Evolutionary conservation across 2,113 vertebrate genomes (phyloP).

Genomic region (Oncorhynchus tshawytscha): DNA sequence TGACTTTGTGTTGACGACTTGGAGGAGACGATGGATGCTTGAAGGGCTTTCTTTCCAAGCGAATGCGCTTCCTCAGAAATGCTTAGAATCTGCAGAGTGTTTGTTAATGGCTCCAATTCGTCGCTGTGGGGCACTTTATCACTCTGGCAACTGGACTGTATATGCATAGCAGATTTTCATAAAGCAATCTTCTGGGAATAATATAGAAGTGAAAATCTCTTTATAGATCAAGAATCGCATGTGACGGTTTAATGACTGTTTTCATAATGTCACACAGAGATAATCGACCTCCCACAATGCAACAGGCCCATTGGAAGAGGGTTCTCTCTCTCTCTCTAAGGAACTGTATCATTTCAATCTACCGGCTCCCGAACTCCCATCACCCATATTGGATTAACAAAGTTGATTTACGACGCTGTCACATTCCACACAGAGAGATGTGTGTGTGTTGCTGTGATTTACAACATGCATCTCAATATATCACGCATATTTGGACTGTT

Average conservation of each 20-base stretch:
- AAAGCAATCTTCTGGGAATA: neutral
- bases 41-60: neutral
- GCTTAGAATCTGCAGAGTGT: neutral
- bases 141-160: neutral
- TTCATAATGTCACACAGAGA: neutral
- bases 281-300: neutral
- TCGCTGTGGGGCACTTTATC: neutral
- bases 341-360: conserved; percentile 23
- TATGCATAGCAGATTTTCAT: neutral
- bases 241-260: neutral
- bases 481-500: conserved; percentile 40
- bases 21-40: no score
- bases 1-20: neutral
- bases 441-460: conserved; percentile 5
- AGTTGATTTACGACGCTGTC: conserved; percentile 46
- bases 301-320: conserved; percentile 15
- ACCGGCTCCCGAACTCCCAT: conserved; percentile 16
- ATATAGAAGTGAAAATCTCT: no score
- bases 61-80: neutral
- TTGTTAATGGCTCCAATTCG: no score
- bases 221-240: neutral
- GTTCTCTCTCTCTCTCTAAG: conserved; percentile 11
- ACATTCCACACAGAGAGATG: conserved; percentile 24
- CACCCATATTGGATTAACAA: conserved; percentile 43
- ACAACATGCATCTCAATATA: conserved; percentile 37